phyloP scores from a whole-genome alignment of 2,888 invertebrate genomes.

The Cecidostiba fungosa region DNA sequence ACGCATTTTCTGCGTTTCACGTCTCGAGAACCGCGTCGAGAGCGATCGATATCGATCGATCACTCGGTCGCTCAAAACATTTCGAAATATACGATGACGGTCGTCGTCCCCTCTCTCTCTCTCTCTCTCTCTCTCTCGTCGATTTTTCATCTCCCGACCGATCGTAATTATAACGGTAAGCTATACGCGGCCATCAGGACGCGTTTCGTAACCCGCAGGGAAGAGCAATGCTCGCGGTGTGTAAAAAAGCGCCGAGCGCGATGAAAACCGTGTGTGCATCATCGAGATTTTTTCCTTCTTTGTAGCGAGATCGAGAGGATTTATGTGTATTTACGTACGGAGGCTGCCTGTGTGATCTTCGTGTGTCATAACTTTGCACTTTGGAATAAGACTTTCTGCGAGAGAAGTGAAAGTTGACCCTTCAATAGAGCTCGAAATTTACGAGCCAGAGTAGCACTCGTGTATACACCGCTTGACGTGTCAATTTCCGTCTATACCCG shows the following conservation, averaged over 20 bases:
- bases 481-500: conserved; percentile 23
- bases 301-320: conserved; percentile 7
- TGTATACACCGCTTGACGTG: background rate
- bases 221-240: background rate
- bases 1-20: conserved; percentile 25
- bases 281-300: background rate
- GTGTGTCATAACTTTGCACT: conserved; percentile 37
- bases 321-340: conserved; percentile 15
- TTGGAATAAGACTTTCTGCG: conserved; percentile 32
- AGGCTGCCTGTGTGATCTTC: background rate
- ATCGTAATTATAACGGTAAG: conserved; percentile 48
- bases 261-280: background rate
- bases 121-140: background rate
- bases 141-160: conserved; percentile 31
- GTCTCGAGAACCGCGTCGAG: background rate
- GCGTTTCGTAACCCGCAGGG: conserved; percentile 48
- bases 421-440: conserved; percentile 31
- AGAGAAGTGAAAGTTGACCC: conserved; percentile 57
- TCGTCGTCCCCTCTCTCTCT: background rate
- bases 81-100: conserved; percentile 29
- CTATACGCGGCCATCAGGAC: background rate
- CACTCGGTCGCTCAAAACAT: conserved; percentile 28
- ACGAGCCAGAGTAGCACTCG: conserved; percentile 16
- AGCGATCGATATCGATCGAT: conserved; percentile 42
- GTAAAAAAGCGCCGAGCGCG: background rate